Evolutionary conservation across 2,113 vertebrate species (phyloP).

Genomic region (Calidris pygmaea): DNA sequence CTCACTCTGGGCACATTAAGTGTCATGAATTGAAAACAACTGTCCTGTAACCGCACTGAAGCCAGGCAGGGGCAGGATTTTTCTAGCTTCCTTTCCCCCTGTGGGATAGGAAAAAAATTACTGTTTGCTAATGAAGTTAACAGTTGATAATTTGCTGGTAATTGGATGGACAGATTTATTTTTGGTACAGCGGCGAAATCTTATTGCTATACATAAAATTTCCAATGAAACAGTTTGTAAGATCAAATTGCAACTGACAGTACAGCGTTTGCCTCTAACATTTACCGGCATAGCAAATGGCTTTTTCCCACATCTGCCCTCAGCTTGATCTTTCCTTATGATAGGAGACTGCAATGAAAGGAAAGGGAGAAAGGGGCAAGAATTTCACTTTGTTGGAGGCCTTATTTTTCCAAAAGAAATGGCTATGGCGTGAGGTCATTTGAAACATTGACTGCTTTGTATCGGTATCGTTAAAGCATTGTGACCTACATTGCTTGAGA

Average conservation of each 20-base stretch:
- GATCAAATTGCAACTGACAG: conserved; percentile 66
- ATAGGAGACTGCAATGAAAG: neutral
- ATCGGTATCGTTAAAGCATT: neutral
- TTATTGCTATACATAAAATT: conserved; percentile 46
- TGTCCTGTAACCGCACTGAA: neutral
- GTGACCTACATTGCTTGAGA: conserved; percentile 18
- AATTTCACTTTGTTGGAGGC: neutral
- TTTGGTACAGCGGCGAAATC: conserved; percentile 19
- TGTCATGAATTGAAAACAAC: neutral
- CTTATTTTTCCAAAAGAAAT: neutral
- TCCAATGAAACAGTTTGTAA: conserved; percentile 56
- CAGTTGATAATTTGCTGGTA: conserved; percentile 50
- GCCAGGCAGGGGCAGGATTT: neutral
- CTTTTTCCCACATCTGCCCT: conserved; percentile 31
- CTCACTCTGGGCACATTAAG: neutral
- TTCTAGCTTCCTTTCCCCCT: neutral
- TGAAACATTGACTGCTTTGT: neutral
- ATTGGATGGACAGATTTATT: conserved; percentile 61
- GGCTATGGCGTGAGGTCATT: neutral
- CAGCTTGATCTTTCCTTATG: neutral
- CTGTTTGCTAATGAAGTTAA: conserved; percentile 42
- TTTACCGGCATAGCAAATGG: conserved; percentile 50
- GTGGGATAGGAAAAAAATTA: neutral
- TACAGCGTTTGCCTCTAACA: conserved; percentile 1
- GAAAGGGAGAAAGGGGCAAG: neutral